Evolutionary conservation across 2,888 invertebrate genomes (phyloP).

Genomic region (Volucella zonaria): DNA sequence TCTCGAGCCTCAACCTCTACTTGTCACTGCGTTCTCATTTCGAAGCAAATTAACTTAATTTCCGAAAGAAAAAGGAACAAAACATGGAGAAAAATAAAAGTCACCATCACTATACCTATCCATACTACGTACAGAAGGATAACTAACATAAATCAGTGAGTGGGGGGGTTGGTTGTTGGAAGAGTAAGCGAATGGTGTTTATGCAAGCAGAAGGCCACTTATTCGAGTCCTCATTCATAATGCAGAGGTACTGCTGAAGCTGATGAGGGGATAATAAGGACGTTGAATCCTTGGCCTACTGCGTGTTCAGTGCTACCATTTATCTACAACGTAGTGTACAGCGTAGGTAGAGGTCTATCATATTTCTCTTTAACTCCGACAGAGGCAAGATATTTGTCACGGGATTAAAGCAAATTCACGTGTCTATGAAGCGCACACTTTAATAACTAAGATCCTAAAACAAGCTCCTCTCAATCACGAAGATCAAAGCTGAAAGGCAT

Average conservation of each 20-base stretch:
- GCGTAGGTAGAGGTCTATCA: background rate
- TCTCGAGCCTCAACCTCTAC: too few species aligned
- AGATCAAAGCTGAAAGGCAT: background rate
- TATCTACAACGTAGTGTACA: background rate
- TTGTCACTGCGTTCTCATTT: too few species aligned
- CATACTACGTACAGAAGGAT: constrained; percentile 5
- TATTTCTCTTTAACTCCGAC: background rate
- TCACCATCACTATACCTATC: background rate
- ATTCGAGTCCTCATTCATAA: constrained; percentile 25
- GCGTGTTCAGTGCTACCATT: constrained; percentile 2
- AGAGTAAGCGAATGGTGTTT: background rate
- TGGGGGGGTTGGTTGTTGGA: background rate
- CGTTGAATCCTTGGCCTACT: constrained; percentile 58
- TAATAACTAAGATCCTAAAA: background rate
- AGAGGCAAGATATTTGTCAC: background rate
- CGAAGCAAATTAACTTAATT: too few species aligned
- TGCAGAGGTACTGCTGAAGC: constrained; percentile 35
- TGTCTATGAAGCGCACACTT: constrained; percentile 3
- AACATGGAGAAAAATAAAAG: too few species aligned
- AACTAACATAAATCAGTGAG: constrained; percentile 5
- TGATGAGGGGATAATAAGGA: constrained; percentile 47
- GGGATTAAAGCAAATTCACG: constrained; percentile 20
- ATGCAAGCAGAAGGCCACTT: constrained; percentile 5
- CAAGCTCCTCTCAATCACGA: constrained; percentile 8
- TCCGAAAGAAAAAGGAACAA: too few species aligned